Conservation (phyloP, 2,113 vertebrate species). For the Puma concolor region DNA sequence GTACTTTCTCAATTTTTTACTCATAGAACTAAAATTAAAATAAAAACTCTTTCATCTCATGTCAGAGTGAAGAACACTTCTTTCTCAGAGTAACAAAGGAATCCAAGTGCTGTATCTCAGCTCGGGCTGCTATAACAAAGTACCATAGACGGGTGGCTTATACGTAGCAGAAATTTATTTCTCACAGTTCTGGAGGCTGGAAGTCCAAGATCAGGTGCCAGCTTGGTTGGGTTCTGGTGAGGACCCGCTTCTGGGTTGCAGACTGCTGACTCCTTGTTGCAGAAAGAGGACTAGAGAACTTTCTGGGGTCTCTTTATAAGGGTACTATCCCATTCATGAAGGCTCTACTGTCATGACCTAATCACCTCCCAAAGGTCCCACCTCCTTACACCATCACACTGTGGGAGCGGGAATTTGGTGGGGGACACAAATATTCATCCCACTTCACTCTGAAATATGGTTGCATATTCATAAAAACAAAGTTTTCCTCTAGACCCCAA, state of each 20-base stretch:
- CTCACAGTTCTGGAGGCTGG: not conserved
- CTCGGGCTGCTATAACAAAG: not conserved
- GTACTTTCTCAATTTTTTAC: not conserved
- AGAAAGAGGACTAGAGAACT: not conserved
- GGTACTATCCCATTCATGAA: not conserved
- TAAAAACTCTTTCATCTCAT: not conserved
- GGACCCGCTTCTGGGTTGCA: not conserved
- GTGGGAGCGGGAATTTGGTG: not conserved
- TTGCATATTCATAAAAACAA: not conserved
- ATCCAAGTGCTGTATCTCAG: not conserved
- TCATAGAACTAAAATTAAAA: slow-evolving; percentile 14
- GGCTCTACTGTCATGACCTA: not conserved
- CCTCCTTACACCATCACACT: not conserved
- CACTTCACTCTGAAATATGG: not conserved
- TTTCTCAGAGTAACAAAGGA: not conserved
- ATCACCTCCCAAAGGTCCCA: not conserved
- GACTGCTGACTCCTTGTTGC: not conserved
- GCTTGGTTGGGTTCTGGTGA: not conserved
- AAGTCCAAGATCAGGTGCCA: not conserved
- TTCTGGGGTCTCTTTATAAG: not conserved
- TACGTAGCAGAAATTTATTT: not conserved
- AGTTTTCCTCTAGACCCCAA: not conserved
- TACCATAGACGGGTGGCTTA: not conserved
- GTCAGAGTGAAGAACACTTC: not conserved
- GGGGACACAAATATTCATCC: not conserved